Conservation (phyloP, 2,888 invertebrate species). For the Agrenia bidenticulata region DNA sequence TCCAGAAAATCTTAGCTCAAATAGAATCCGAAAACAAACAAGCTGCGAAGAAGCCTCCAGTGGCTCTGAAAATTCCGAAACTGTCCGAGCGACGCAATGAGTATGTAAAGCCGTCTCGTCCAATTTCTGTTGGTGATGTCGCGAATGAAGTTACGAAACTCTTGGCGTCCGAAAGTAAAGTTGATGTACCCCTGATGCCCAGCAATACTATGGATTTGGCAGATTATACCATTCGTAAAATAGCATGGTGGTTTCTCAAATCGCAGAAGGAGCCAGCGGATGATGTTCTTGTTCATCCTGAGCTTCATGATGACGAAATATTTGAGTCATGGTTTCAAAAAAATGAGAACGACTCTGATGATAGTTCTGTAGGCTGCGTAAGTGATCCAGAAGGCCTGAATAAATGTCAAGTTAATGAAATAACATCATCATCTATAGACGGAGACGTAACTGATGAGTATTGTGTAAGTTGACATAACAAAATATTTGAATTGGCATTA, state of each 20-base stretch:
- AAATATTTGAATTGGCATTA: too few relatives aligned
- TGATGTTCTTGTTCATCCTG: conserved; percentile 28
- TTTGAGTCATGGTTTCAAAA: conserved; percentile 15
- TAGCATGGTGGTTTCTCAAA: conserved; percentile 39
- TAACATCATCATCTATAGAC: conserved; percentile 20
- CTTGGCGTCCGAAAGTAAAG: conserved; percentile 16
- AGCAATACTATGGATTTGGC: conserved; percentile 19
- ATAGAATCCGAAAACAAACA: conserved; percentile 34
- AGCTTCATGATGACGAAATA: conserved; percentile 32
- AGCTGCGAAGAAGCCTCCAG: conserved; percentile 24
- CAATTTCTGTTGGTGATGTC: conserved; percentile 22
- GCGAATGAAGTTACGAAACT: conserved; percentile 29
- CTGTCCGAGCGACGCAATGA: conserved; percentile 7
- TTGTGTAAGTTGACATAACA: conserved; percentile 24
- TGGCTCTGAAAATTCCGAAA: conserved; percentile 37
- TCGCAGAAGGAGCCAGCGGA: conserved; percentile 30
- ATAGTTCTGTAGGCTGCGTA: conserved; percentile 35
- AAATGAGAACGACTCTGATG: conserved; percentile 21
- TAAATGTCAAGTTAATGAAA: background rate
- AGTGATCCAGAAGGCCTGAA: conserved; percentile 37
- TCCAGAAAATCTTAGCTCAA: conserved; percentile 30
- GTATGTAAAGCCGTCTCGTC: conserved; percentile 2
- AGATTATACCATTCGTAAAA: conserved; percentile 35
- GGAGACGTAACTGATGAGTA: conserved; percentile 36
- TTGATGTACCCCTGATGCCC: conserved; percentile 30